Base-by-base conservation (phyloP, 2,797 vertebrate species). In the Leptodactylus fallax region DNA sequence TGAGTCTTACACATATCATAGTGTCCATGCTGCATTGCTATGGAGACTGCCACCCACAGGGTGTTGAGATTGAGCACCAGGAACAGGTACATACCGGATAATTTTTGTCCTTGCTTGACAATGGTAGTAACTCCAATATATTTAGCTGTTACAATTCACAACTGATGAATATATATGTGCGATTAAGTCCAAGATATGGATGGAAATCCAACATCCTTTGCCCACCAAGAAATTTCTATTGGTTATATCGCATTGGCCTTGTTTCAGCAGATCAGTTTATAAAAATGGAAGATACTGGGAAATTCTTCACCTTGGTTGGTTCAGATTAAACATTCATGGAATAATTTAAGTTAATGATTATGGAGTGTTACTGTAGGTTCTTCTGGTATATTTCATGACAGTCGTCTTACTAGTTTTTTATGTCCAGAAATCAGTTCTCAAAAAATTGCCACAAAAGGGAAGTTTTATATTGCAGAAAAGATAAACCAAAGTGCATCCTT, bases 1-100 rank as follows among this genome's bases (percentile, higher is more conserved):
- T 97, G 97, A 88, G 97, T 98, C 93, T 99, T 99, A 90, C 98
- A 99, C 87, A 99, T 96, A 0, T 99, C 98, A 27, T 99, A 99
- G 94, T 99, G 98, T 90, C 98, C 98, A 92, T 98, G 97, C 93
- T 98, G 97, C 94, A 97, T 94, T 92, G 95, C 92, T 0, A 96
- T 96, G 90, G 97, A 97, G 47, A 97, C 93, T 2, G 95, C 95
- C 90, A 96, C 96, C 97, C 97, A 97, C 91, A 97, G 94, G 92
- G 96, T 96, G 53, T 98, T 97, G 92, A 99, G 95, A 88, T 95
- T 95, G 93, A 99, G 92, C 84, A 97, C 96, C 90, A 97, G 94
- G 91, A 95, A 96, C 92, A 98, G 96, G 95, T 93, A 97, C 98
- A 99, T 99, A 83, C 93, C 95, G 96, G 93, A 95, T 93, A 94